phyloP scores from a whole-genome alignment of 2,888 invertebrate species.

The Agrenia bidenticulata region DNA sequence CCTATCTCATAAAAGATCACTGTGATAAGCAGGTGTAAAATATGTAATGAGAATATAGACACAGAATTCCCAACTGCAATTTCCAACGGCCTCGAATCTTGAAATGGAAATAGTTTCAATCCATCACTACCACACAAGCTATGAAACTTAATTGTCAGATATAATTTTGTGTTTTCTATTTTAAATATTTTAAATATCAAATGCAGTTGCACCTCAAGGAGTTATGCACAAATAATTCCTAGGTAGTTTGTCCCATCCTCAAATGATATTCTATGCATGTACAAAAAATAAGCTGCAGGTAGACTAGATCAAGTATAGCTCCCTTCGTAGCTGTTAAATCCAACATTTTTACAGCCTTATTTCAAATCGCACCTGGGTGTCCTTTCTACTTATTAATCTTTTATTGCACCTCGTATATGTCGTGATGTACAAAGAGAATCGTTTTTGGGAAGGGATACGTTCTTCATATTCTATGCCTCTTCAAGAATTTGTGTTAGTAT shows the following conservation, averaged over 20 bases:
- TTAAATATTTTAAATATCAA: too few species aligned
- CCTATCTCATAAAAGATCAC: too few species aligned
- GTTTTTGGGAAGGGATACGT: too few species aligned
- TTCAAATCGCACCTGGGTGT: slow-evolving; percentile 21
- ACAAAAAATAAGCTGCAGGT: too few species aligned
- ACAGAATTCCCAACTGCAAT: not conserved
- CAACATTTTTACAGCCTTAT: slow-evolving; percentile 20
- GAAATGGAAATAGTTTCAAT: not conserved
- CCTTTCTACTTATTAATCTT: slow-evolving; percentile 21
- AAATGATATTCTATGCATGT: too few species aligned
- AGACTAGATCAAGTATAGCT: not conserved
- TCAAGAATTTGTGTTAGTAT: too few species aligned
- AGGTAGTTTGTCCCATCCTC: too few species aligned
- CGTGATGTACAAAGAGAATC: too few species aligned
- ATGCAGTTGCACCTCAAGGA: too few species aligned
- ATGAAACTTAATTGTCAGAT: not conserved
- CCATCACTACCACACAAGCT: not conserved
- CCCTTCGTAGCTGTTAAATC: slow-evolving; percentile 4
- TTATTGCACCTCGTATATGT: slow-evolving; percentile 12
- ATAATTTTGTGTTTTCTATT: not conserved
- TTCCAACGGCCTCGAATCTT: not conserved
- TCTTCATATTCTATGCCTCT: too few species aligned
- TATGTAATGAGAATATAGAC: not conserved
- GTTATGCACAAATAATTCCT: too few species aligned
- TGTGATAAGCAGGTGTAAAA: slow-evolving; percentile 1